These are phyloP conservation scores for Ophraella communa DNA, from an alignment of 2,888 invertebrate genomes.

Conservation along the genomic window DNA sequence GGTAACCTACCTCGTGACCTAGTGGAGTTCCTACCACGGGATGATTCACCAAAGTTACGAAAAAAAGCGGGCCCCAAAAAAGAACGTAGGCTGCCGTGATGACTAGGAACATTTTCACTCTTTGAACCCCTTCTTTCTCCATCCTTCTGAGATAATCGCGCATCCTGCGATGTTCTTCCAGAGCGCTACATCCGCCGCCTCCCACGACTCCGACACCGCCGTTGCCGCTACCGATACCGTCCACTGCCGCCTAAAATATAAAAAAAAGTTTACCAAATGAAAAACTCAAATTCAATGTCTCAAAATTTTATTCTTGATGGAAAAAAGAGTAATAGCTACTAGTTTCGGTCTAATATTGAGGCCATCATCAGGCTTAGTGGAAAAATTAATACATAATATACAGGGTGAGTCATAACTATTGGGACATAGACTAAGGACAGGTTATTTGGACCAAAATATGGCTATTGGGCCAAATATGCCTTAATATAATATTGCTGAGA, in stretches of 20 bases:
- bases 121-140: slow-evolving; percentile 80
- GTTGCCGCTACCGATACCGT: slow-evolving; percentile 7
- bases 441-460: too few species aligned
- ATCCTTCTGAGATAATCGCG: slow-evolving; percentile 79
- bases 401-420: too few species aligned
- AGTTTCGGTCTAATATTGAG: too few species aligned
- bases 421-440: too few species aligned
- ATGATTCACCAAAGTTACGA: slow-evolving; percentile 81
- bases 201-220: neutral
- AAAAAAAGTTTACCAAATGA: slow-evolving; percentile 6
- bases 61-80: slow-evolving; percentile 91
- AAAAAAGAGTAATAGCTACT: too few species aligned
- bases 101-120: slow-evolving; percentile 85
- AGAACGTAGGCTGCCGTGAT: slow-evolving; percentile 84
- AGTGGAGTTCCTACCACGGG: slow-evolving; percentile 74
- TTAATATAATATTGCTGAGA: too few species aligned
- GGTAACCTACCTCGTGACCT: slow-evolving; percentile 74
- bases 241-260: slow-evolving; percentile 54
- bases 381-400: too few species aligned
- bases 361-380: too few species aligned
- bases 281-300: too few species aligned
- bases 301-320: too few species aligned
- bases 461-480: too few species aligned
- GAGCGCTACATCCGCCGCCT: slow-evolving; percentile 54
- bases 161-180: slow-evolving; percentile 77